A percentile compares a stretch with the other conserved stretches of the same genome.
phyloP scores from a whole-genome alignment of 2,113 vertebrate species.

The Hystrix cristata region DNA sequence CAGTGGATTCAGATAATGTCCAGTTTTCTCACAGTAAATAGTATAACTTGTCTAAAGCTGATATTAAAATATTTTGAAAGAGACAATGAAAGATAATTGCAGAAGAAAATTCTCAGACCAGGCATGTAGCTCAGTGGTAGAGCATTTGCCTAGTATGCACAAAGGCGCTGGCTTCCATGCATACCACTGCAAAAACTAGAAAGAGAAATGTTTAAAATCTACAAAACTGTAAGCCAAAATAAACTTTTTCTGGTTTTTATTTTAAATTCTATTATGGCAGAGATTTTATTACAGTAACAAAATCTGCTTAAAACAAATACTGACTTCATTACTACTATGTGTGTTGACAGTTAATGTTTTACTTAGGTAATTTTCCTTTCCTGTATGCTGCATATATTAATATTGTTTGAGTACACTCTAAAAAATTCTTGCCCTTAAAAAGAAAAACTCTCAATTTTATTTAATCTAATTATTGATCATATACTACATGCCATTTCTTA shows the following conservation, averaged over 20 bases:
- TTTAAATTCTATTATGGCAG: background rate
- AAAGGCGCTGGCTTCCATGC: background rate
- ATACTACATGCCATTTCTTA: slow-evolving; percentile 30
- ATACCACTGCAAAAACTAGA: background rate
- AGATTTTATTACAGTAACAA: background rate
- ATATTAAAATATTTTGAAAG: slow-evolving; percentile 22
- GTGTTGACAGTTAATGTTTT: background rate
- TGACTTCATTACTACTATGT: background rate
- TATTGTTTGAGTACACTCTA: background rate
- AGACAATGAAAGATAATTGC: background rate
- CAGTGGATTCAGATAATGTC: background rate
- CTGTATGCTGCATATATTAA: background rate
- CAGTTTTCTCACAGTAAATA: background rate
- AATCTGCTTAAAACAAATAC: background rate
- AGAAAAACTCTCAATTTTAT: background rate
- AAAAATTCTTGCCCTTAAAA: background rate
- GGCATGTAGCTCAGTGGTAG: background rate
- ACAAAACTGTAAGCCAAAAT: background rate
- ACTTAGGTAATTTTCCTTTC: background rate
- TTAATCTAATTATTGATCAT: background rate
- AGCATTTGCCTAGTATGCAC: background rate
- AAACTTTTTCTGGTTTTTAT: background rate
- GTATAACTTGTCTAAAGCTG: background rate
- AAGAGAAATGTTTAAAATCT: background rate
- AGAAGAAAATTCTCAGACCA: background rate